Percentiles rank a stretch among this genome's conserved stretches.
Conservation (phyloP, 2,113 vertebrate genomes). For the Sus scrofa region DNA sequence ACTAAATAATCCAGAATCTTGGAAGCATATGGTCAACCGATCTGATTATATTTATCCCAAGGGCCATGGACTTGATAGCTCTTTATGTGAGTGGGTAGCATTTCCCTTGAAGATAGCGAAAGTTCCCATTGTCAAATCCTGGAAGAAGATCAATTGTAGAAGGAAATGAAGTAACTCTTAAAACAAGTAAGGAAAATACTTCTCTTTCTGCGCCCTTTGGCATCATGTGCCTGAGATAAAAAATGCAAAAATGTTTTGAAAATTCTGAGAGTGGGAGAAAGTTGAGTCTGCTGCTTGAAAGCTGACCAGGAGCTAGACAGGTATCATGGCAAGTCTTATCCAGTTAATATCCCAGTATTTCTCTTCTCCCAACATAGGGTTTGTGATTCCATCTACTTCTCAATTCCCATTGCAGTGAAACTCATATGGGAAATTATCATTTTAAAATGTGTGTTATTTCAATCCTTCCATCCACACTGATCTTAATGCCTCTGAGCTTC, state of each 20-base stretch:
- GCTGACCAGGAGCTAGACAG: background rate
- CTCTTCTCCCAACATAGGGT: background rate
- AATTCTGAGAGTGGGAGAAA: background rate
- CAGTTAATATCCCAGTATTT: background rate
- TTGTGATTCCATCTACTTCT: background rate
- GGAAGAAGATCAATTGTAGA: background rate
- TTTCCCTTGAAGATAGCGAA: background rate
- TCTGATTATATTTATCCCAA: background rate
- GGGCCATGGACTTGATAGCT: background rate
- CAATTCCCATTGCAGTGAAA: background rate
- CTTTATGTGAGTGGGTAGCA: background rate
- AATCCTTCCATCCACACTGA: accelerated
- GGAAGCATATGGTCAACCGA: background rate
- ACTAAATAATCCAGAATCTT: background rate
- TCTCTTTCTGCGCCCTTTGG: background rate
- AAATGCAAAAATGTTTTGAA: background rate
- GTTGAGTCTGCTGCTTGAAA: background rate
- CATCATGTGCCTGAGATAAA: background rate
- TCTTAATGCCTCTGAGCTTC: background rate
- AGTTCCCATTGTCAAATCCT: background rate
- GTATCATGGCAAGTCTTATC: background rate
- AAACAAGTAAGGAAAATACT: background rate
- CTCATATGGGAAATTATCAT: background rate
- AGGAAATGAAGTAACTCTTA: constrained; percentile 11
- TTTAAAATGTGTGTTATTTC: background rate